Base-by-base conservation (phyloP, 1,140 invertebrate species). In the Camponotus vicinus region DNA sequence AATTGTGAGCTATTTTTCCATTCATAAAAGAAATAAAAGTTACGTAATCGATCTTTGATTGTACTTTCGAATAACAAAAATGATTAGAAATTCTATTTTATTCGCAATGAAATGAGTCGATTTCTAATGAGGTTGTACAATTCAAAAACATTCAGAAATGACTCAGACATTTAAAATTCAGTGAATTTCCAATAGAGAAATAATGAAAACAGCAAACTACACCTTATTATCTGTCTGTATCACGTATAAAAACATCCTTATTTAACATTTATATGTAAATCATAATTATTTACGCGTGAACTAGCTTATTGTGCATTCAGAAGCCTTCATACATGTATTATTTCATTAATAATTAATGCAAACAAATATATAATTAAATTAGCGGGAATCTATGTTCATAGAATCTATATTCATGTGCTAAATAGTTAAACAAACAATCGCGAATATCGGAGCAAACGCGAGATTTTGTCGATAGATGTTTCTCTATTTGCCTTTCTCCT, bases 341-440 rank as follows among this genome's bases (percentile, higher is more conserved):
- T 45, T 34, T 61, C 8, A 45, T 61, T 83, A 49, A 82, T 61
- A 59, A 37, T 49, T 69, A 70, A 70, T 45, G 13, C n/a, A 27
- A 73, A 32, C 67, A 61, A 73, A 73, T 40, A 57, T 18, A 82
- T 82, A 32, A 82, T 71, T 73, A n/a, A 59, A 61, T 18, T 83
- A 64, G 18, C 9, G 3, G 15, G 0, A 13, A 82, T 18, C 27
- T 73, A n/a, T 80, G 11, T 21, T 21, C 9, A n/a, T 40, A 18
- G 8, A 73, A 15, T 55, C 8, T 34, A 32, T 15, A 32, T 64
- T 32, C 7, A 64, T 32, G 7, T 64, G 42, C 0, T 49, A 55
- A 9, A 79, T 67, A 57, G 45, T 67, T 69, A 69, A 69, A 80
- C 49, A 63, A 83, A 45, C 37, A 11, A 73, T 45, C 1, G 18